phyloP scores from a whole-genome alignment of 2,113 vertebrate genomes.

The Myanophis thanlyinensis region DNA sequence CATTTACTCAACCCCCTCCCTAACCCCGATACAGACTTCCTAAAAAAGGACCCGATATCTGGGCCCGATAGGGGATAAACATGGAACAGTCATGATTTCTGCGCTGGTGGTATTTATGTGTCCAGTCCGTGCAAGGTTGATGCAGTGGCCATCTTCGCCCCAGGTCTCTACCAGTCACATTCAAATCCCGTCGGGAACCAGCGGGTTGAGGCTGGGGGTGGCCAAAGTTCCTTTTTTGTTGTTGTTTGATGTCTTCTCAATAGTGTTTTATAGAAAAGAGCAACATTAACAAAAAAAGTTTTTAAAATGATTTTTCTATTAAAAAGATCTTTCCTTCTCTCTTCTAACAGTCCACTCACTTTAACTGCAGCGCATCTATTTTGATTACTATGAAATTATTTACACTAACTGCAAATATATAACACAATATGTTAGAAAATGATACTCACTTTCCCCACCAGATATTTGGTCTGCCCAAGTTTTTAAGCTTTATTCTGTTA shows the following conservation, averaged over 20 bases:
- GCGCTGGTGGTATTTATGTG: too few relatives aligned
- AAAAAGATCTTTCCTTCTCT: neutral
- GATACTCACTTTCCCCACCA: conserved; percentile 99
- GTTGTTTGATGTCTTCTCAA: neutral
- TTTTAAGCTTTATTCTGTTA: conserved; percentile 82
- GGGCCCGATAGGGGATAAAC: too few relatives aligned
- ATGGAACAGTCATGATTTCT: too few relatives aligned
- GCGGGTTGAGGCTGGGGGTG: too few relatives aligned
- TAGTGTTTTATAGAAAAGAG: neutral
- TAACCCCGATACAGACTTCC: too few relatives aligned
- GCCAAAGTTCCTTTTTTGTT: too few relatives aligned
- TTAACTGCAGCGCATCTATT: neutral
- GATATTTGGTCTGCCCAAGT: conserved; percentile 80
- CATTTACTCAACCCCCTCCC: too few relatives aligned
- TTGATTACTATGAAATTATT: neutral
- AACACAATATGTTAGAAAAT: neutral
- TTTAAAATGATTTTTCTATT: neutral
- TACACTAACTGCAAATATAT: neutral
- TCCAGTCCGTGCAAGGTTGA: too few relatives aligned
- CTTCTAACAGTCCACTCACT: neutral
- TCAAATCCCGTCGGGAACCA: too few relatives aligned
- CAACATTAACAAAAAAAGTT: neutral
- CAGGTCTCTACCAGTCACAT: too few relatives aligned
- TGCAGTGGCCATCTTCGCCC: too few relatives aligned
- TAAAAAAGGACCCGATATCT: too few relatives aligned